Base-by-base conservation (phyloP, 2,113 vertebrate genomes). In the Misgurnus anguillicaudatus region DNA sequence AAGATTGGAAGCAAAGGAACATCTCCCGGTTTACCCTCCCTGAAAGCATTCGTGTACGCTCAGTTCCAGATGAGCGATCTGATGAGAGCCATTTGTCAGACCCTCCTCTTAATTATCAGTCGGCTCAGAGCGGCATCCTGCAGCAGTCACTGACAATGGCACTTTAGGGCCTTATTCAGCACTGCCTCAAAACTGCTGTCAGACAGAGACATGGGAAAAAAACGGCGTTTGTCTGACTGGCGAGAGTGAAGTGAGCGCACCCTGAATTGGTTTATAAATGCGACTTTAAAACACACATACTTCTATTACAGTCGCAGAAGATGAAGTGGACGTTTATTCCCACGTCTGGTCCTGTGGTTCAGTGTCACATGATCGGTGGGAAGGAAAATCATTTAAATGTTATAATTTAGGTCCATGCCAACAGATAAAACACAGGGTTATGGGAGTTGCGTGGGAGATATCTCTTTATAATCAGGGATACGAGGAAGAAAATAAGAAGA, bases 11-110 rank as follows among this genome's bases (percentile, higher is more conserved):
- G 88, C 88, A 89, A 91, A 88, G 88, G 88, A 87, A 89, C 85
- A 79, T 90, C 87, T 85, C 89, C 87, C 60, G 69, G 87, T 91
- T 92, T 89, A 91, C 90, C 89, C 88, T 87, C 89, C 87, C 87
- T 89, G 91, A 91, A 92, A 91, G 91, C 90, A 89, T 91, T 92
- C 87, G 71, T 90, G 86, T 89, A 89, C 90, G 90, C 89, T 91
- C 92, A 91, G 90, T 91, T 93, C 90, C 91, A 92, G 90, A 91
- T 90, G 91, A 93, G 89, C 86, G 88, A 92, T 91, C 90, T 93
- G 92, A 92, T 91, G 89, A 92, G 91, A 91, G 89, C 90, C 79
- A 87, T 93, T 91, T 92, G 89, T 93, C 92, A 92, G 90, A 85
- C 85, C 65, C 84, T 89, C 88, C 89, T 89, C 90, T 92, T 92